Evolutionary conservation across 1,140 invertebrate genomes (phyloP), one percentile per base, ranked within the genome.

Genomic region (Acyrthosiphon pisum): DNA sequence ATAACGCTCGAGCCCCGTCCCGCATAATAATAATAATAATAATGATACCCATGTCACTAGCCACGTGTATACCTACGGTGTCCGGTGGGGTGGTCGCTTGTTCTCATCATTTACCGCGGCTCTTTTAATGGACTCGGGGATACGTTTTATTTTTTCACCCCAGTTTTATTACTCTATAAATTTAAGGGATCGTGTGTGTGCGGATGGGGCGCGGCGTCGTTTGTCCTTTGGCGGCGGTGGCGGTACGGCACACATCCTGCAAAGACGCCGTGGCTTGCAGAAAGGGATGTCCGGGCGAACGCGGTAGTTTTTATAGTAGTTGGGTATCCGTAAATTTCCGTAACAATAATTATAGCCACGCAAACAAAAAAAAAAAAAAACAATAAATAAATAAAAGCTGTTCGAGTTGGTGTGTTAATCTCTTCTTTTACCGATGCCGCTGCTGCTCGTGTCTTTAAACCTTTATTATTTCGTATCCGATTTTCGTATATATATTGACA

Each of bases 151-250:
- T 76, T 76, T 68, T 76, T 76, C 60, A 76, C 60, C 60, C 60
- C 60, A 76, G 60, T 76, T 76, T 76, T 76, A 76, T 76, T 76
- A 20, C 60, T 76, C 60, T 35, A 76, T 76, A 76, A 76, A 76
- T 76, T 76, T 76, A 18, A n/a, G 1, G 60, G 60, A 76, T n/a
- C n/a, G 60, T 76, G 30, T 76, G 60, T 76, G 60, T 76, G n/a
- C 60, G 18, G 60, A 35, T 30, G n/a, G 60, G 60, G 30, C 60
- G 60, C 60, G 60, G 60, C 60, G n/a, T n/a, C 60, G 60, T 76
- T 76, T 76, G 60, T 76, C 60, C 60, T 76, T 76, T 76, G 30
- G 30, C 60, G 60, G 60, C 60, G 26, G 60, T 14, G 56, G 56
- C 30, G 60, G 30, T 76, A n/a, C n/a, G 60, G 60, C 60, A 76